phyloP scores from a whole-genome alignment of 1,140 invertebrate species.

The Drosophila ironensis region DNA sequence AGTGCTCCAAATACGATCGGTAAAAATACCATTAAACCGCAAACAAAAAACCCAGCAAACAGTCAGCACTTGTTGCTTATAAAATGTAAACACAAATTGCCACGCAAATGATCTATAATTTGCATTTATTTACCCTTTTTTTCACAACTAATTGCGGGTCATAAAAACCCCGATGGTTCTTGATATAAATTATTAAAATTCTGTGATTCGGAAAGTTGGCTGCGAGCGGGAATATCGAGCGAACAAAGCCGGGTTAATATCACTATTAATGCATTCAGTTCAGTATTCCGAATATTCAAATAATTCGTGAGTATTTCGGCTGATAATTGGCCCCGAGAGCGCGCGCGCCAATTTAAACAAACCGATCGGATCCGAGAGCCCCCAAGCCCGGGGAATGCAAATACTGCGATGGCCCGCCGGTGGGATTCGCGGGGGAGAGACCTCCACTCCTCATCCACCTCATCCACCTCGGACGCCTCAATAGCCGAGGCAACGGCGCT shows the following conservation, averaged over 20 bases:
- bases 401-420: slow-evolving; percentile 1
- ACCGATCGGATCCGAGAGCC: slow-evolving; percentile 35
- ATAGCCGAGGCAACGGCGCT: slow-evolving; percentile 6
- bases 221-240: background rate
- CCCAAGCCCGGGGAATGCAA: slow-evolving; percentile 14
- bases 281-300: too few relatives aligned
- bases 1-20: slow-evolving; percentile 10
- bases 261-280: too few relatives aligned
- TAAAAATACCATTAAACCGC: slow-evolving; percentile 12
- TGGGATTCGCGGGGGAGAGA: slow-evolving; percentile 6
- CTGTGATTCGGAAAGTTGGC: slow-evolving; percentile 12
- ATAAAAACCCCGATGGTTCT: slow-evolving; percentile 1
- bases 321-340: slow-evolving; percentile 50
- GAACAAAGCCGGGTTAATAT: slow-evolving; percentile 42
- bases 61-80: background rate
- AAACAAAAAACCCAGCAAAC: slow-evolving; percentile 6
- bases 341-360: slow-evolving; percentile 65
- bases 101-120: slow-evolving; percentile 45
- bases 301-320: slow-evolving; percentile 18
- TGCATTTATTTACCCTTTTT: slow-evolving; percentile 31
- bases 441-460: slow-evolving; percentile 1
- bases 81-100: slow-evolving; percentile 32
- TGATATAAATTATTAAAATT: slow-evolving; percentile 46
- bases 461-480: background rate
- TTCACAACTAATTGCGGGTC: slow-evolving; percentile 18